phyloP scores from a whole-genome alignment of 2,888 invertebrate species.

The Drepana falcataria region DNA sequence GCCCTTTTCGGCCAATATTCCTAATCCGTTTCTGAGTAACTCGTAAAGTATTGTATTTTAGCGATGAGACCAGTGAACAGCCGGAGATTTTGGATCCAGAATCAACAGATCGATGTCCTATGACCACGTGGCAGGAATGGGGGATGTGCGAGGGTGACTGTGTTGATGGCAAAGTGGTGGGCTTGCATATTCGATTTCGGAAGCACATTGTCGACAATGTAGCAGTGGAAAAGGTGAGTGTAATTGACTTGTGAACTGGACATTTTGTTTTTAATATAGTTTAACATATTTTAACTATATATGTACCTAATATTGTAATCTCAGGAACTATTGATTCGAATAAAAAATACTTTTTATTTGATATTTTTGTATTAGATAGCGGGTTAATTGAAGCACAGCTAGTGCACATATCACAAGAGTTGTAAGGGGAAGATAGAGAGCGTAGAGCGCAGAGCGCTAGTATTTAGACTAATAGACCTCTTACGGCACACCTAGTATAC shows the following conservation, averaged over 20 bases:
- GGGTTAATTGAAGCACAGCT: too few relatives aligned
- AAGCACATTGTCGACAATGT: slow-evolving; percentile 46
- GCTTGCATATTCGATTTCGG: slow-evolving; percentile 46
- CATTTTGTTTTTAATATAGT: too few relatives aligned
- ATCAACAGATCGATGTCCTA: slow-evolving; percentile 42
- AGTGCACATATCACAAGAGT: too few relatives aligned
- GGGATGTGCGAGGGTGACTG: slow-evolving; percentile 53
- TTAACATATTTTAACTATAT: not conserved
- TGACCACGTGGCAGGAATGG: slow-evolving; percentile 62
- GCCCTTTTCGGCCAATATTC: too few relatives aligned
- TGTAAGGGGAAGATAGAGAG: too few relatives aligned
- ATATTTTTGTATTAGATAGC: too few relatives aligned
- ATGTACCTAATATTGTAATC: not conserved
- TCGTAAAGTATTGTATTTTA: not conserved
- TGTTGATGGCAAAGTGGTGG: slow-evolving; percentile 32
- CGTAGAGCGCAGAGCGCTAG: too few relatives aligned
- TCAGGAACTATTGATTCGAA: too few relatives aligned
- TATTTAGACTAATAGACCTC: too few relatives aligned
- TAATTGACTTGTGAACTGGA: slow-evolving; percentile 11
- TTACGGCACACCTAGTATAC: too few relatives aligned
- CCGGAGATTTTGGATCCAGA: slow-evolving; percentile 37
- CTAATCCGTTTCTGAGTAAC: too few relatives aligned
- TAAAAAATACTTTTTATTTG: too few relatives aligned
- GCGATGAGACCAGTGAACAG: slow-evolving; percentile 30
- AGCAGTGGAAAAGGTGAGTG: slow-evolving; percentile 4